Evolutionary conservation across 2,113 vertebrate genomes (phyloP).

Genomic region (Petaurus breviceps): DNA sequence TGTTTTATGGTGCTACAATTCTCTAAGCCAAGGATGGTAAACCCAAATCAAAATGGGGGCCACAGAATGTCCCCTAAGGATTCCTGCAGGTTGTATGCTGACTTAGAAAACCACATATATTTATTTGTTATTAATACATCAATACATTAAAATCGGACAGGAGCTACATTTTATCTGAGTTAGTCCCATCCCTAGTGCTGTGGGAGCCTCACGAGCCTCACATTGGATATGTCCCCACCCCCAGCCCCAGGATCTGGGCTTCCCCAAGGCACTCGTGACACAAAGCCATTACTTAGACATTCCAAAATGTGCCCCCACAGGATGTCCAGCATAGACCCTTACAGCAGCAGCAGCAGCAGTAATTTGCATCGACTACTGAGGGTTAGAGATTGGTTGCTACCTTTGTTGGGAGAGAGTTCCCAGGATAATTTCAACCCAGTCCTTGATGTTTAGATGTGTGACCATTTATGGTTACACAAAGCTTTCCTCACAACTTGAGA

Average conservation of each 20-base stretch:
- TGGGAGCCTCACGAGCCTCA: neutral
- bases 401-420: neutral
- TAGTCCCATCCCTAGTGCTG: too few species aligned
- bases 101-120: too few species aligned
- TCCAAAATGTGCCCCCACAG: neutral
- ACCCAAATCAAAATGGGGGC: too few species aligned
- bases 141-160: too few species aligned
- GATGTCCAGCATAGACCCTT: neutral
- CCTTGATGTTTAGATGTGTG: neutral
- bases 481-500: neutral
- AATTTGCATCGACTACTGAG: neutral
- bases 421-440: neutral
- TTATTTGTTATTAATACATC: too few species aligned
- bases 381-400: neutral
- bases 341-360: neutral
- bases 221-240: neutral
- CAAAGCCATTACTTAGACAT: neutral
- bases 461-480: neutral
- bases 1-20: too few species aligned
- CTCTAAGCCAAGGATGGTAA: too few species aligned
- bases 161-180: neutral
- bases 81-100: too few species aligned
- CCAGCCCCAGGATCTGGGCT: neutral
- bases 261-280: neutral
- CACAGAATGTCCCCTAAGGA: too few species aligned